phyloP scores from a whole-genome alignment of 2,888 invertebrate genomes.

The Yponomeuta cagnagella region DNA sequence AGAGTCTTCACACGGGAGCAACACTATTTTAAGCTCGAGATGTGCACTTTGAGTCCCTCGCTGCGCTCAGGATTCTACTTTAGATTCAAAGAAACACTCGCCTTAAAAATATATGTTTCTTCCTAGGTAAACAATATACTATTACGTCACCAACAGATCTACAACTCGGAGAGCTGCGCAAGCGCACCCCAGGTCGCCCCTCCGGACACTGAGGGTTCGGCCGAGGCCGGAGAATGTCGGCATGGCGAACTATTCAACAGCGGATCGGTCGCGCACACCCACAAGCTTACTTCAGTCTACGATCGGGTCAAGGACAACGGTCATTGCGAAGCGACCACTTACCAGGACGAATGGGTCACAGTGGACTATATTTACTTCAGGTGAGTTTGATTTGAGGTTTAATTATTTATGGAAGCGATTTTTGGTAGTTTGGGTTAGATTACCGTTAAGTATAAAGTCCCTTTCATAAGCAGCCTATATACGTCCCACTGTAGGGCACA shows the following conservation, averaged over 20 bases:
- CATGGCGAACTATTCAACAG: constrained; percentile 70
- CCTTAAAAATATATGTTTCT: no score
- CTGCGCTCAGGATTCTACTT: no score
- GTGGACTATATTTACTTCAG: constrained; percentile 96
- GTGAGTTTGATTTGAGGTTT: constrained; percentile 38
- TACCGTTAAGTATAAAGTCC: no score
- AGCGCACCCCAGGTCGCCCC: background rate
- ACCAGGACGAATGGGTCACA: constrained; percentile 83
- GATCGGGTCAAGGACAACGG: constrained; percentile 59
- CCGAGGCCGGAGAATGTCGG: constrained; percentile 19
- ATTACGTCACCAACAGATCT: constrained; percentile 33
- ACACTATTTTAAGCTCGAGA: no score
- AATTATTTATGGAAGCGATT: background rate
- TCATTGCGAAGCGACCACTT: constrained; percentile 81
- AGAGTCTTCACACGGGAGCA: no score
- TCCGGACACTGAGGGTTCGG: background rate
- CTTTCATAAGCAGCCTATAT: no score
- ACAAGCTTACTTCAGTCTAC: constrained; percentile 83
- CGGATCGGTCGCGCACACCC: constrained; percentile 78
- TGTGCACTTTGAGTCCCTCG: no score
- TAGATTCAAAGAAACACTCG: no score
- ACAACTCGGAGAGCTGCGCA: constrained; percentile 40
- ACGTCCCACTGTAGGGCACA: no score
- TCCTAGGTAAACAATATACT: no score
- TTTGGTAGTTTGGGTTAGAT: background rate